Percentiles rank a stretch among this genome's conserved stretches.
Evolutionary conservation across 2,113 vertebrate genomes (phyloP).

Genomic region (Centropus bengalensis): DNA sequence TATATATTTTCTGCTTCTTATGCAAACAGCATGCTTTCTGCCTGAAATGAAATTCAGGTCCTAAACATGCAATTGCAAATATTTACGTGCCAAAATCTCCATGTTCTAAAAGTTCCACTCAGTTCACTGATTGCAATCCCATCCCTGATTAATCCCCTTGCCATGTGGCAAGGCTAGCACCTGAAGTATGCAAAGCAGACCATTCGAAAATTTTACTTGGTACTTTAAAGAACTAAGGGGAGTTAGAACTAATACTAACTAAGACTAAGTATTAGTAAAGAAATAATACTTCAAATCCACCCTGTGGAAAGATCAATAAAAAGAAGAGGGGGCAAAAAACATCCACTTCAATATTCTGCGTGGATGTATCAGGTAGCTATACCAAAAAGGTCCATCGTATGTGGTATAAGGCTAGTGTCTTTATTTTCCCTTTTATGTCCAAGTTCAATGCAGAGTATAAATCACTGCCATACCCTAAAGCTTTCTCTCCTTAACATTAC

Average conservation of each 20-base stretch:
- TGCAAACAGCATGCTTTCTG: neutral
- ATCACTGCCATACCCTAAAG: neutral
- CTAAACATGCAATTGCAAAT: neutral
- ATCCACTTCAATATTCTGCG: neutral
- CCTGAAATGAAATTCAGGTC: neutral
- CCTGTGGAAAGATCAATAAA: neutral
- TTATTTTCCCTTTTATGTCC: neutral
- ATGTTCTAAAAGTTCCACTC: neutral
- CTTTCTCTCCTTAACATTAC: neutral
- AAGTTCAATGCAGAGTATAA: neutral
- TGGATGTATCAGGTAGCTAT: neutral
- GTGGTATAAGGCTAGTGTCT: neutral
- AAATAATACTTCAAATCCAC: neutral
- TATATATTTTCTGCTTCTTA: neutral
- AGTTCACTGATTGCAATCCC: neutral
- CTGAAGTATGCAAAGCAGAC: neutral
- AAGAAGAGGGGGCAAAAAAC: neutral
- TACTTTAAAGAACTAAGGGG: neutral
- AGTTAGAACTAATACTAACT: neutral
- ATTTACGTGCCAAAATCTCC: neutral
- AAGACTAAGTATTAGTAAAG: too few relatives aligned
- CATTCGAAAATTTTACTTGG: neutral
- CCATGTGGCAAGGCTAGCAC: neutral
- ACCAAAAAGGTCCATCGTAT: neutral
- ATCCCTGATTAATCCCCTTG: neutral